phyloP scores from a whole-genome alignment of 2,888 invertebrate genomes.

The Acleris cristana region DNA sequence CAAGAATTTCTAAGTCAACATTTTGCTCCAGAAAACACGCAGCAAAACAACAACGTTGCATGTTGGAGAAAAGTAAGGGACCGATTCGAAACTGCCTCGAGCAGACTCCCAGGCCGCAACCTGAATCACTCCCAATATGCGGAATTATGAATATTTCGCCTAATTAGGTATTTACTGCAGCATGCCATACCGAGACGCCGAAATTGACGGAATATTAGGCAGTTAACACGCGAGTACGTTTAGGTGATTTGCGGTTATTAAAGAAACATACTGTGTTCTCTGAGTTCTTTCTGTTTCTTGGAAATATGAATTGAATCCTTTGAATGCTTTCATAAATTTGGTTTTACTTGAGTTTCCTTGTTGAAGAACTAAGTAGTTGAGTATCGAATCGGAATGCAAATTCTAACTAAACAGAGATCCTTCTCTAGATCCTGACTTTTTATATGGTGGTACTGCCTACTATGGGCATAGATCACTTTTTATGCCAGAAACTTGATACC shows the following conservation, averaged over 20 bases:
- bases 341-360: too few species aligned
- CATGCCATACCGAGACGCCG: conserved; percentile 47
- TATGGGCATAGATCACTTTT: too few species aligned
- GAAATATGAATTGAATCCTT: neutral
- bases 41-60: conserved; percentile 17
- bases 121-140: conserved; percentile 46
- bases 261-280: conserved; percentile 3
- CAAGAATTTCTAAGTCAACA: too few species aligned
- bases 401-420: too few species aligned
- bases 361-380: too few species aligned
- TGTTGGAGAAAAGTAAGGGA: conserved; percentile 42
- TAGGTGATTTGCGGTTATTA: conserved; percentile 22
- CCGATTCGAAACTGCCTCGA: conserved; percentile 54
- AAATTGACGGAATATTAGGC: conserved; percentile 41
- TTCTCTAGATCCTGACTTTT: too few species aligned
- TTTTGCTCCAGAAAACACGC: neutral
- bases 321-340: too few species aligned
- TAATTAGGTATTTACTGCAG: conserved; percentile 46
- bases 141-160: conserved; percentile 49
- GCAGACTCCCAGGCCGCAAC: conserved; percentile 61
- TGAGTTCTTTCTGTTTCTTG: conserved; percentile 1
- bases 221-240: conserved; percentile 41
- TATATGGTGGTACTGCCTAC: too few species aligned
- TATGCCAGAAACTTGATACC: too few species aligned
- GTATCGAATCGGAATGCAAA: too few species aligned